phyloP scores from a whole-genome alignment of 2,113 vertebrate genomes.

The Hystrix cristata region DNA sequence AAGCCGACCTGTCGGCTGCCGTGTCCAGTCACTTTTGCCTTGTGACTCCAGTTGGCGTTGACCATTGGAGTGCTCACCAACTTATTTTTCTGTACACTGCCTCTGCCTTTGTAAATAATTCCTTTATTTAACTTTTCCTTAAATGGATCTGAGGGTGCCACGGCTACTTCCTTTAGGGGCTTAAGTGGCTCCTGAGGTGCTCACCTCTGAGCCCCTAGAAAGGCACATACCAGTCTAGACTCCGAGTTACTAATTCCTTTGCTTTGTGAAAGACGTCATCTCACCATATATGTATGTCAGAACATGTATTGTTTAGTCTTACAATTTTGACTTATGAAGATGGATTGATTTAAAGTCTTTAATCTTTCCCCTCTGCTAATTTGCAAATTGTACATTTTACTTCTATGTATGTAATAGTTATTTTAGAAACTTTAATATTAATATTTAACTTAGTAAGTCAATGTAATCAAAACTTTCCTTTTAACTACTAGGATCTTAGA shows the following conservation, averaged over 20 bases:
- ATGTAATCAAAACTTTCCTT: background rate
- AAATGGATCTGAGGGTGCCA: background rate
- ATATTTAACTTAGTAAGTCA: background rate
- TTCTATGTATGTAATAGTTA: background rate
- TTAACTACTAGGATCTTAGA: background rate
- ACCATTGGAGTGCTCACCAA: background rate
- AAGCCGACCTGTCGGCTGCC: background rate
- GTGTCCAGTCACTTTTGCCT: background rate
- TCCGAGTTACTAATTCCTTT: background rate
- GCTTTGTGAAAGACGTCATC: background rate
- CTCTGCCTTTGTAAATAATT: background rate
- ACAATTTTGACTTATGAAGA: background rate
- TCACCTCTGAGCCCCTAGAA: too few relatives aligned
- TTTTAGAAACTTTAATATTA: background rate
- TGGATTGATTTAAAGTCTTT: background rate
- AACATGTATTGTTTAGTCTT: background rate
- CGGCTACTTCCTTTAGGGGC: background rate
- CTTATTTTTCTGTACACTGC: background rate
- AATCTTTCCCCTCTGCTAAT: background rate
- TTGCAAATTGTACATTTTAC: background rate
- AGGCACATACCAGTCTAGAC: background rate
- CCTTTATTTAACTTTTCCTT: background rate
- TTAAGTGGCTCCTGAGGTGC: background rate
- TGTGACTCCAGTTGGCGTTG: background rate
- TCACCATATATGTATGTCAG: background rate